Evolutionary conservation across 2,797 vertebrate genomes (phyloP).

Genomic region (Varecia variegata): DNA sequence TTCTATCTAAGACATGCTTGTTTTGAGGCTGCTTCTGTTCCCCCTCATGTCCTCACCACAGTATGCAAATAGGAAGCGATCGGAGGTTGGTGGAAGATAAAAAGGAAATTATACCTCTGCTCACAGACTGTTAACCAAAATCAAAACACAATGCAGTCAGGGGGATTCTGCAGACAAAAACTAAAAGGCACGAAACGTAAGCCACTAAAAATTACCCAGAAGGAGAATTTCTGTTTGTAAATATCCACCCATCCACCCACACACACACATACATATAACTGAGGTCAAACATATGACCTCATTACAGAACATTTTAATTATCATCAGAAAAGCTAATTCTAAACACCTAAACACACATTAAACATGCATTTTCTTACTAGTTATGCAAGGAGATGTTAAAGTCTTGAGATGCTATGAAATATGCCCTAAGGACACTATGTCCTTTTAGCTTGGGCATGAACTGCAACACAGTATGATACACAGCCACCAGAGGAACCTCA

Average conservation of each 20-base stretch:
- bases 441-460: neutral
- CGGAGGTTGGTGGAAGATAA: neutral
- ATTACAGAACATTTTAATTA: neutral
- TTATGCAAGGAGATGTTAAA: neutral
- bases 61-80: neutral
- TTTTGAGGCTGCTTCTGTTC: neutral
- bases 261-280: neutral
- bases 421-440: neutral
- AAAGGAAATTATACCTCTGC: constrained; percentile 9
- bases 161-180: neutral
- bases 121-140: constrained; percentile 43
- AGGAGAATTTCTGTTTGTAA: neutral
- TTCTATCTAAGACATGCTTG: neutral
- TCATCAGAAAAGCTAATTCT: neutral
- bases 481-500: neutral
- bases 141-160: neutral
- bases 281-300: neutral
- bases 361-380: neutral
- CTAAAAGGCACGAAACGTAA: neutral
- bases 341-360: neutral
- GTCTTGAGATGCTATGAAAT: neutral
- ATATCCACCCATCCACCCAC: neutral
- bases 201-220: neutral
- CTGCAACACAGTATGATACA: neutral
- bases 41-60: neutral